Percentiles rank a stretch among this genome's conserved stretches.
Conservation (phyloP, 30 jellyfish, hydroid and myxozoan genomes). For the Euphysa ruthae region DNA sequence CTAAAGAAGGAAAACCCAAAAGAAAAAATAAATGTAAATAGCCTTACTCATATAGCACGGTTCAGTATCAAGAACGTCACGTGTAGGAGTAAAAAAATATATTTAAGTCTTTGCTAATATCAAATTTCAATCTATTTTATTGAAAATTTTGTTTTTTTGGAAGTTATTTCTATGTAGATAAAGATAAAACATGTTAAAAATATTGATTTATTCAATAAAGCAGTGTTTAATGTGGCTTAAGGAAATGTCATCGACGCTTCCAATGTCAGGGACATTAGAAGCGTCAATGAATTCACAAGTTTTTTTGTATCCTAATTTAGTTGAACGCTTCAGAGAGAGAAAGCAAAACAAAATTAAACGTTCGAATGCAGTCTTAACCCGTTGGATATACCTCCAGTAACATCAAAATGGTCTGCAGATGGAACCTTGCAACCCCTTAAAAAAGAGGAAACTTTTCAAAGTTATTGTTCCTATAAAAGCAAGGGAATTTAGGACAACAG, state of each 20-base stretch:
- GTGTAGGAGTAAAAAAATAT: no score
- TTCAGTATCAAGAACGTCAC: no score
- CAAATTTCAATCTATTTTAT: no score
- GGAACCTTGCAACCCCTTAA: background rate
- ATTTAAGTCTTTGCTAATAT: no score
- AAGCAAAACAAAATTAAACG: background rate
- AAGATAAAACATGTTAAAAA: no score
- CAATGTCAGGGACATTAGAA: background rate
- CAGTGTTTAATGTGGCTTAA: background rate
- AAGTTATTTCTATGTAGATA: no score
- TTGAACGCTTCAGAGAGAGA: background rate
- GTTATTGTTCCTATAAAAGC: background rate
- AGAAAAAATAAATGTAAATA: no score
- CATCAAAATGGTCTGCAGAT: background rate
- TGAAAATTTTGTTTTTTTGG: no score
- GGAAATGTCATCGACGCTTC: background rate
- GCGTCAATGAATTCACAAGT: background rate
- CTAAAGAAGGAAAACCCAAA: no score
- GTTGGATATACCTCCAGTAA: no score
- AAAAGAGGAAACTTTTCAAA: background rate
- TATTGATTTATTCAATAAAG: background rate
- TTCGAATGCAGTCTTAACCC: background rate
- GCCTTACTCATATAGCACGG: no score
- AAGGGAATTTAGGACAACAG: background rate
- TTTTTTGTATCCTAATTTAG: background rate